phyloP scores from a whole-genome alignment of 1,140 invertebrate species.

The Glomeris maerens region DNA sequence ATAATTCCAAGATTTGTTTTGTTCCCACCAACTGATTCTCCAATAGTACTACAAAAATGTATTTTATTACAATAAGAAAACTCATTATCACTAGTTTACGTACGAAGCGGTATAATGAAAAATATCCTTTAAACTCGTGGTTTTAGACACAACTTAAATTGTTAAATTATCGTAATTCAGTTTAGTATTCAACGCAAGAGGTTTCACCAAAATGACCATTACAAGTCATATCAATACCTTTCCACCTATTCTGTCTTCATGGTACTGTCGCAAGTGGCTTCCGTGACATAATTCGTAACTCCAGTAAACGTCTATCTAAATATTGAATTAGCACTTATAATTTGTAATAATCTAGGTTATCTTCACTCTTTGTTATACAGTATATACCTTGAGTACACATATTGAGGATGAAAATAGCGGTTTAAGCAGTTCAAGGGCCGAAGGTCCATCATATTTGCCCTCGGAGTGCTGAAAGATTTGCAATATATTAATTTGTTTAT shows the following conservation, averaged over 20 bases:
- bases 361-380: background rate
- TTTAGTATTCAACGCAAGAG: no score
- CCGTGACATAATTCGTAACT: constrained; percentile 95
- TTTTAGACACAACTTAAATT: no score
- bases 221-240: constrained; percentile 23
- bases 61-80: no score
- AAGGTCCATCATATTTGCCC: constrained; percentile 39
- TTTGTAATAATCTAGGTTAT: constrained; percentile 7
- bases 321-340: constrained; percentile 17
- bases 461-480: constrained; percentile 27
- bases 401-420: constrained; percentile 52
- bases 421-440: constrained; percentile 57
- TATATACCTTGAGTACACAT: constrained; percentile 35
- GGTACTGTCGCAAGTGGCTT: constrained; percentile 75
- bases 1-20: no score
- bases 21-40: no score
- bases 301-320: constrained; percentile 83
- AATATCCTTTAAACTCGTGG: no score
- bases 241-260: constrained; percentile 68
- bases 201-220: no score
- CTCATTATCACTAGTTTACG: no score
- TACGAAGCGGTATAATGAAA: no score
- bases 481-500: no score
- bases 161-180: no score
- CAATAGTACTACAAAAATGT: no score